A percentile compares a stretch with the other conserved stretches of the same genome.
phyloP scores from a whole-genome alignment of 2,113 vertebrate species.

The Mirounga angustirostris region DNA sequence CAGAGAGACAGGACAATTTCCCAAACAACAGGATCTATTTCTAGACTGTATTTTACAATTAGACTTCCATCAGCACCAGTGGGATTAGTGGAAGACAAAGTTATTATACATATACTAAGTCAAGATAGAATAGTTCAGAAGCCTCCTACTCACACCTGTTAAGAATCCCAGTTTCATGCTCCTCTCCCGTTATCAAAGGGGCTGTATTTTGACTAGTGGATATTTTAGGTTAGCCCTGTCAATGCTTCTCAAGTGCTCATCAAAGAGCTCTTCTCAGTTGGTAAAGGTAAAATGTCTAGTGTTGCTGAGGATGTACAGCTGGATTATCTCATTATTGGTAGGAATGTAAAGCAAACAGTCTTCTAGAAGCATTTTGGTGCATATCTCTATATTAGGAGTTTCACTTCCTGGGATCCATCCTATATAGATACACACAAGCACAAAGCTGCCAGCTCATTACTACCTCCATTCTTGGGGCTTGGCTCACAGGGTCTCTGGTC shows the following conservation, averaged over 20 bases:
- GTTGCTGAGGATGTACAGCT: not conserved
- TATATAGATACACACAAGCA: not conserved
- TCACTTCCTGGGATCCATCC: not conserved
- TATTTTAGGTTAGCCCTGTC: not conserved
- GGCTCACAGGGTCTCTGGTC: not conserved
- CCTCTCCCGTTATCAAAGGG: not conserved
- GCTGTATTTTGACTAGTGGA: not conserved
- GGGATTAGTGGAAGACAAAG: not conserved
- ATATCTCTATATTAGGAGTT: not conserved
- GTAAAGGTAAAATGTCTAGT: not conserved
- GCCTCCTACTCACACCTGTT: not conserved
- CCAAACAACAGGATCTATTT: not conserved
- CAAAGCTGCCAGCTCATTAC: not conserved
- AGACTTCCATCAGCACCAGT: not conserved
- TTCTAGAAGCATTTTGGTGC: not conserved
- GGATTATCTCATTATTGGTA: not conserved
- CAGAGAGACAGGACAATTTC: not conserved
- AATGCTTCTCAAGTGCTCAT: not conserved
- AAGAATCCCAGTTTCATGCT: not conserved
- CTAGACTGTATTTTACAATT: not conserved
- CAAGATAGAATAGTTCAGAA: not conserved
- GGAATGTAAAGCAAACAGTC: not conserved
- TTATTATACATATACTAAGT: not conserved
- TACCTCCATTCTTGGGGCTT: not conserved
- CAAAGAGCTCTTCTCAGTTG: not conserved